Conservation (phyloP, 2,113 vertebrate species). For the Mobula hypostoma region DNA sequence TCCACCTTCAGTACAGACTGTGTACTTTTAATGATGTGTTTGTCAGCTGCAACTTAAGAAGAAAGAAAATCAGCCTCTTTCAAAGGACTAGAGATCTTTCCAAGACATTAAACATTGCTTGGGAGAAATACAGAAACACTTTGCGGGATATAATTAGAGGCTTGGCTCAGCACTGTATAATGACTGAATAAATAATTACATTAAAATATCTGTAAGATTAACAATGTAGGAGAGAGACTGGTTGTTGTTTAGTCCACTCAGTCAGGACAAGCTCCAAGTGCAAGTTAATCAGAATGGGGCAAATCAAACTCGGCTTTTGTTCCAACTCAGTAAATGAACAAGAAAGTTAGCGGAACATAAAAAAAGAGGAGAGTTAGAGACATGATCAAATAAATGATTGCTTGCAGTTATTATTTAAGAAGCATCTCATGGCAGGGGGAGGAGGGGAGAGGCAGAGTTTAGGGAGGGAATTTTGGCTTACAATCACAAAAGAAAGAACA, state of each 20-base stretch:
- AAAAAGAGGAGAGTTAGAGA: too few relatives aligned
- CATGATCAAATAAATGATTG: neutral
- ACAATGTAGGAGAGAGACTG: neutral
- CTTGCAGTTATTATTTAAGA: neutral
- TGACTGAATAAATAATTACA: conserved; percentile 32
- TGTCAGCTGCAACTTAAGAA: neutral
- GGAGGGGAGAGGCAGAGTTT: neutral
- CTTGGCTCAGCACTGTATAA: neutral
- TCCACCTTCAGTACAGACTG: conserved; percentile 21
- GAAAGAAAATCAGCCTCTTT: neutral
- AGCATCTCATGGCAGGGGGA: neutral
- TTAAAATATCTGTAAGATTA: conserved; percentile 19
- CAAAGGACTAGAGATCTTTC: neutral
- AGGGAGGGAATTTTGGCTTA: neutral
- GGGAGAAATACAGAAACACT: conserved; percentile 25
- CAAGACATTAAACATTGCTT: conserved; percentile 26
- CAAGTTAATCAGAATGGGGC: neutral
- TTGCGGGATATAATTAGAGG: conserved; percentile 27
- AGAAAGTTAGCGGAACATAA: neutral
- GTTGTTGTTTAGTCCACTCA: neutral
- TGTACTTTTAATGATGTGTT: neutral
- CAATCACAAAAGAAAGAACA: neutral
- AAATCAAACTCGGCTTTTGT: neutral
- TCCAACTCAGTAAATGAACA: neutral
- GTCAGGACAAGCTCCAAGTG: neutral